Base-by-base conservation (phyloP, 1,140 invertebrate species). In the Drosophila miranda region DNA sequence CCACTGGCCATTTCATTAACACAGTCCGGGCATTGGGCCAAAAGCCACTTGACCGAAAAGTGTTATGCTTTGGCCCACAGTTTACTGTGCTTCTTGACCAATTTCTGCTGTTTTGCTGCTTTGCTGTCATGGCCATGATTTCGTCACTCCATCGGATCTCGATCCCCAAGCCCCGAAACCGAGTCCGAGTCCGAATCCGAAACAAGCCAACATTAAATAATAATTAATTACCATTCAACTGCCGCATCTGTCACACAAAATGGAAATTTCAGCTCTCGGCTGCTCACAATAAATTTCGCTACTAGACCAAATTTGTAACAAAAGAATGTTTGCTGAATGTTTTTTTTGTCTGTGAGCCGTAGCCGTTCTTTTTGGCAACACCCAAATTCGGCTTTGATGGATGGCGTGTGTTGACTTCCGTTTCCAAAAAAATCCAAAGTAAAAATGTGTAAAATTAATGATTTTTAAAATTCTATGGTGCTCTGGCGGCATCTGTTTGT, bases 251-350 rank as follows among this genome's bases (percentile, higher is more conserved):
- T 81, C 78, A 68, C 64, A 63, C 76, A 34, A 78, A 78, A 68
- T 69, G 44, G 34, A 68, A 55, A 67, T 68, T 55, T 67, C 16
- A 56, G 51, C 49, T 67, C 50, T 67, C 19, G 53, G 59, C 41
- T n/a, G 55, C 55, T 46, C 57, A 54, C 60, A 79, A 72, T 77
- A 49, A 75, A 77, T 81, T 81, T 81, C 68, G 72, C 78, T 81
- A 75, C 72, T 73, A 66, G 54, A 61, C 73, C 78, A 74, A 81
- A 81, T 81, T 59, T 50, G 78, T 81, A 66, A 81, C 72, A 72
- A 72, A 75, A 52, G 67, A 75, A 80, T 75, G 70, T 58, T 49
- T 49, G 11, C 48, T 38, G 21, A 21, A 38, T 48, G 14, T 57
- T 41, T 46, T 46, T 16, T 46, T 57, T 69, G 45, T 44, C 34